Conservation (phyloP, 2,888 invertebrate species). For the Amorpha juglandis region DNA sequence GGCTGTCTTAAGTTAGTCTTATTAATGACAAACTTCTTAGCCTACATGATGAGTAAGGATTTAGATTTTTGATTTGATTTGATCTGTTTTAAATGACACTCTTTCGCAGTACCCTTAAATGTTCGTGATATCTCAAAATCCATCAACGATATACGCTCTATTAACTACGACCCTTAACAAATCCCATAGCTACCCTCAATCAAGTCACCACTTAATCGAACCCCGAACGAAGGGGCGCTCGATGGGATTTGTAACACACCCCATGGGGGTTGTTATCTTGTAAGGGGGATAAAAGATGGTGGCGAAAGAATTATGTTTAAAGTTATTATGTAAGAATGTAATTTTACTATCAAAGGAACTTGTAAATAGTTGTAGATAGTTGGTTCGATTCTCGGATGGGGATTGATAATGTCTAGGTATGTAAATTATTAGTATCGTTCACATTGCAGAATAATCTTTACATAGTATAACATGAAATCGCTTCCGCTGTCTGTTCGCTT, state of each 20-base stretch:
- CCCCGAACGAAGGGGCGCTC: conserved; percentile 1
- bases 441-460: no score
- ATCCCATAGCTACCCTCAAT: conserved; percentile 23
- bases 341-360: neutral
- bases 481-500: no score
- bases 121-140: neutral
- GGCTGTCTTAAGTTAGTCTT: no score
- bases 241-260: conserved; percentile 24
- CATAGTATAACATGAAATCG: no score
- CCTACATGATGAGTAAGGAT: no score
- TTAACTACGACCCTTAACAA: conserved; percentile 18
- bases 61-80: no score
- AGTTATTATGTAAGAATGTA: neutral
- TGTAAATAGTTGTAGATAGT: conserved; percentile 15
- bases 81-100: neutral
- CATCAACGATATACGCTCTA: conserved; percentile 1
- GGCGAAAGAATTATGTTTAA: conserved; percentile 15
- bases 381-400: conserved; percentile 21
- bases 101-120: neutral
- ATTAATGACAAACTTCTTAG: no score
- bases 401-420: neutral
- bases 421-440: no score
- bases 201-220: conserved; percentile 44
- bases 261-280: conserved; percentile 26
- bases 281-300: conserved; percentile 14